Percentiles rank a stretch among this genome's conserved stretches.
Conservation (phyloP, 2,113 vertebrate genomes). For the Triplophysa tibetana region DNA sequence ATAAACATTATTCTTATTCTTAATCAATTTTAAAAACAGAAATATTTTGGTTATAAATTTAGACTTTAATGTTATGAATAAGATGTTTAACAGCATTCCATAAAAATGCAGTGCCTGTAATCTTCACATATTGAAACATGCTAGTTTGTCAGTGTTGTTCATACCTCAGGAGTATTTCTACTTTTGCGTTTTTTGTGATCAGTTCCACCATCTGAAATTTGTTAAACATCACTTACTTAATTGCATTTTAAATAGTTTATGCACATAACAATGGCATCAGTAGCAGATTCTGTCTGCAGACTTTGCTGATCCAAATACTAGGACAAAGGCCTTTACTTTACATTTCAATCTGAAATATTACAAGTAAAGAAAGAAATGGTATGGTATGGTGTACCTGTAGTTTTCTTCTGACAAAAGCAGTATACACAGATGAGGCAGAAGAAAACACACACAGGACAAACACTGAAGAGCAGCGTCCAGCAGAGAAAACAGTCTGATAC, state of each 20-base stretch:
- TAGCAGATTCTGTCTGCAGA: too few species aligned
- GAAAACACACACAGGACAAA: background rate
- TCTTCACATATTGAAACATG: too few species aligned
- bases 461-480: conserved; percentile 20
- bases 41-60: too few species aligned
- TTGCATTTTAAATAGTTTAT: background rate
- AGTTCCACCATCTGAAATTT: background rate
- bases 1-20: background rate
- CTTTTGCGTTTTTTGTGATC: background rate
- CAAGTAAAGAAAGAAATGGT: too few species aligned
- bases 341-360: background rate
- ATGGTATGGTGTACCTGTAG: too few species aligned
- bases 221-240: background rate
- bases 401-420: conserved; percentile 3
- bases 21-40: too few species aligned
- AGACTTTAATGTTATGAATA: too few species aligned
- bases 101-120: too few species aligned
- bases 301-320: background rate
- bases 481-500: background rate
- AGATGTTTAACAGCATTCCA: too few species aligned
- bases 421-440: background rate
- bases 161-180: conserved; percentile 10
- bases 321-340: too few species aligned
- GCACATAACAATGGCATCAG: too few species aligned
- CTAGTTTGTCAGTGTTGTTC: background rate